Base-by-base conservation (phyloP, 1,140 invertebrate species). In the Pomacea maculata region DNA sequence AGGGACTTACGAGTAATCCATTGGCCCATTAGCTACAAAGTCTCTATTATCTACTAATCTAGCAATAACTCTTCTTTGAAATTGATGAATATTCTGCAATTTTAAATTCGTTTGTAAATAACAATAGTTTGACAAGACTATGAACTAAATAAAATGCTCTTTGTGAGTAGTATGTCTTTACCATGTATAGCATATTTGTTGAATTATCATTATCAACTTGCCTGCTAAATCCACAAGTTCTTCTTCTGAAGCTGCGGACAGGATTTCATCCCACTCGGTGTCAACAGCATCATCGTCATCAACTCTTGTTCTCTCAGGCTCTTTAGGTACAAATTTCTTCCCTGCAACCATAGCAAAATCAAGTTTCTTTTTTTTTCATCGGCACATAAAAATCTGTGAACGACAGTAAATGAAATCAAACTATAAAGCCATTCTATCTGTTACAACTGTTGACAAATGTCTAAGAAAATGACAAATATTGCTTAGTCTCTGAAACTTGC, bases 191-290 rank as follows among this genome's bases (percentile, higher is more conserved):
- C 15, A 17, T 61, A 61, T 61, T 61, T 61, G 15, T 61, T 61
- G 15, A 61, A 14, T 14, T 61, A 4, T 61, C 15, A 61, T 14
- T 11, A 11, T 61, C 29, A 57, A 76, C 87, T 92, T 93, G 97
- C 97, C 97, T 89, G 98, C 98, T 87, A 99, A 94, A 93, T 99
- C 98, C 86, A 99, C 99, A 84, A 99, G 96, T 94, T 99, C 98
- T 92, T 99, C 97, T 93, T 99, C 98, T 83, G 96, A 94, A 64
- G 98, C 98, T 86, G 93, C 93, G 25, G 93, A 94, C 29, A 99
- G 93, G n/a, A 98, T 97, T 89, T 95, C 94, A 91, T 98, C 97
- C 92, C 97, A 98, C 91, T 99, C 98, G 90, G 98, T 97, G 83
- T 97, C 97, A 85, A 98, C 93, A 92, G 97, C 96, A 87, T 78